Evolutionary conservation across 35 echinoderm and acorn worm genomes (phyloP), one percentile per base, ranked within the genome.

Genomic region (Anneissia japonica): DNA sequence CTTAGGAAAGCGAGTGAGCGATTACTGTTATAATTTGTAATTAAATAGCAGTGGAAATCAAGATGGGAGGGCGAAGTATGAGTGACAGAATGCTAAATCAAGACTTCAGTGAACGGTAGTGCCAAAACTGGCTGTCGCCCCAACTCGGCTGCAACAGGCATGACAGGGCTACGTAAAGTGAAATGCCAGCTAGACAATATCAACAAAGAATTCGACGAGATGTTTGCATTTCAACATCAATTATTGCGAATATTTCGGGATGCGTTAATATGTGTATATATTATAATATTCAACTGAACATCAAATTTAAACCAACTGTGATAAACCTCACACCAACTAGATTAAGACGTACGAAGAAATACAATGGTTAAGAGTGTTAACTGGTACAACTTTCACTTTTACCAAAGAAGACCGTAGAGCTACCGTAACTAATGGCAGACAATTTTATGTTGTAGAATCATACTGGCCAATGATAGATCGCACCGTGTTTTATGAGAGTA

Each of bases 21-120:
- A 64, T 64, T 64, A 64, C 51, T 64, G 51, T 64, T 64, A 64
- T 64, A 64, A 64, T 64, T 64, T 64, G 51, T 64, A 64, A 64
- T 64, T 64, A 64, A n/a, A 64, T 64, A 64, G 51, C 51, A 64
- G 26, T 64, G 51, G 51, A 64, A 23, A 64, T 64, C 51, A 64
- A 26, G 11, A 64, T 64, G 51, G 51, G 51, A 64, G 51, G 51
- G 51, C 51, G 51, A 64, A 19, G 51, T 64, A 23, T 64, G 51
- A 64, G 10, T 64, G 51, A 23, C 51, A 64, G 51, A 26, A 19
- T 64, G 21, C 51, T 64, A 64, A 64, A 64, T 64, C 6, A 6
- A 64, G 51, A 64, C 51, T 64, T 9, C 51, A 26, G 21, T 64
- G 2, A 19, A 26, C 51, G 19, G 9, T 26, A 64, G 51, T 9